Evolutionary conservation across 2,113 vertebrate species (phyloP), one percentile per base, ranked within the genome.

Genomic region (Hiodon alosoides): DNA sequence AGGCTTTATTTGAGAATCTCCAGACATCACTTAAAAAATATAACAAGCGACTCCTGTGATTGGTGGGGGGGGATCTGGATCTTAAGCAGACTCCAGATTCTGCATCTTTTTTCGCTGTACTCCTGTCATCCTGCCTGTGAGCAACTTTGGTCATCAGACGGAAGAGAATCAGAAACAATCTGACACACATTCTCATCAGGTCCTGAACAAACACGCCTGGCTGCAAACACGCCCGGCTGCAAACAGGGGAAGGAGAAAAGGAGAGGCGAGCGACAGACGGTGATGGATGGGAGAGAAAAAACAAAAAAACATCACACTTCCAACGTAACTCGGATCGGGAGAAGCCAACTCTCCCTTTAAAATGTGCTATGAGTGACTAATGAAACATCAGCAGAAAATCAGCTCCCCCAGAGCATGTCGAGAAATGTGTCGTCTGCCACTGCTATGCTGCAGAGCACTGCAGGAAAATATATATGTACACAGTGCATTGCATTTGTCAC

Each of bases 401-500:
- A 55, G 5, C 16, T 76, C 67, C 70, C 58, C 58, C 58, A 3
- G 74, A 76, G 64, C 74, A 67, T 62, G 66, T 60, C 10, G n/a
- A 67, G 31, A 53, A 73, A 62, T 10, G 62, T 58, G 58, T 48
- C 16, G 47, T 53, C 2, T 67, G 67, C 50, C 13, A 16, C 51
- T 9, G 61, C 11, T 4, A 14, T 11, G 69, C 0, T 7, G 13
- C 5, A 2, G 47, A 3, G 50, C 55, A 62, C 72, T 62, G 13
- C 57, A 46, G 13, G 48, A 73, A 60, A 50, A 73, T 17, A 73
- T 52, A 53, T 52, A 73, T 65, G 51, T 61, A 31, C 31, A n/a
- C 67, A 62, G 9, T 17, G 46, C 68, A 64, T 16, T 76, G 68
- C 31, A n/a, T 65, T 71, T 51, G 69, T 70, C 69, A 70, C 69